Base-by-base conservation (phyloP, 2,797 vertebrate genomes). In the Aselliscus stoliczkanus region DNA sequence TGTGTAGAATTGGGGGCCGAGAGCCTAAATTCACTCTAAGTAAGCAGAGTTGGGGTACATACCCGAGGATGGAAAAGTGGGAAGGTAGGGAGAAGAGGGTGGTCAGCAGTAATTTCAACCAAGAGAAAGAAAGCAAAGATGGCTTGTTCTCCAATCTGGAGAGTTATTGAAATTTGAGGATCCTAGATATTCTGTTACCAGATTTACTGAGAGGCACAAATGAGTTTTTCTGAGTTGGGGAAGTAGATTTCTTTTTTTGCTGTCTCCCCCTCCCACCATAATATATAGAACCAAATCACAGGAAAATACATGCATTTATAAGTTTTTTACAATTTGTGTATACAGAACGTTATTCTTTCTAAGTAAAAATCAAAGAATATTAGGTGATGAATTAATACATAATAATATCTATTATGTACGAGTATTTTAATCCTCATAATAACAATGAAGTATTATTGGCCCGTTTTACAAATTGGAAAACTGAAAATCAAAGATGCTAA, bases 391-490 rank as follows among this genome's bases (percentile, higher is more conserved):
- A 75, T 75, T 79, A 67, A 52, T 34, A 64, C 13, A 86, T 11
- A 56, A 20, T 76, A 72, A 37, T 27, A 58, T 4, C 23, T 80
- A 84, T 11, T 50, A 29, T 31, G 2, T 31, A 42, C 4, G 42
- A 42, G 42, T 42, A 64, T 90, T 95, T 83, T 58, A 81, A 92
- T 47, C 23, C 31, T 90, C 11, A 20, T 42, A 37, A 56, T 3
- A 92, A 44, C 29, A 76, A 20, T 58, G 64, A 64, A 70, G 20
- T 73, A 47, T 83, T 62, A 9, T 31, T 90, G 58, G 29, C 39
- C 54, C 37, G 12, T 34, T 90, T 96, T 94, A 34, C 21, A n/a
- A 79, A 95, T 72, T 84, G 82, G 89, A 76, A 96, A 93, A 52
- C 34, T 9, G 27, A 94, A 54, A 27, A 44, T 88, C 50, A 52